phyloP scores from a whole-genome alignment of 2,113 vertebrate species.

The Herpailurus yagouaroundi region DNA sequence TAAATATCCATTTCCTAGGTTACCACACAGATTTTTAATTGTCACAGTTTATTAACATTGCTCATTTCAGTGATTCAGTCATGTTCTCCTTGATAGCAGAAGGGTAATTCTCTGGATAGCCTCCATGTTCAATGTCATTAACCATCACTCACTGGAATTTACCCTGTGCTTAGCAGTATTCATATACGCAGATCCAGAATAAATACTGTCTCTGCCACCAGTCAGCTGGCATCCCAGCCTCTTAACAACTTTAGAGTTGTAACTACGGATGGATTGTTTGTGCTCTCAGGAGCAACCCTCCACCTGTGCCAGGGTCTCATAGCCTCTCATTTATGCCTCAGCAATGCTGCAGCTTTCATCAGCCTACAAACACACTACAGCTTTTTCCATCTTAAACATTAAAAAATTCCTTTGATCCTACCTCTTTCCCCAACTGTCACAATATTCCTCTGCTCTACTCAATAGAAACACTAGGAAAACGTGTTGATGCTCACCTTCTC shows the following conservation, averaged over 20 bases:
- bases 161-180: not conserved
- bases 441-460: not conserved
- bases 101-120: not conserved
- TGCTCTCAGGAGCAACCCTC: not conserved
- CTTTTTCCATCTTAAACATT: not conserved
- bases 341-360: not conserved
- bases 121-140: not conserved
- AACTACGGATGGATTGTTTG: not conserved
- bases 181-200: not conserved
- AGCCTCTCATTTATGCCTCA: not conserved
- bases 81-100: not conserved
- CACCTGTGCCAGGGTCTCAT: not conserved
- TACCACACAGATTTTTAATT: constrained; percentile 16
- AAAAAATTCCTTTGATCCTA: not conserved
- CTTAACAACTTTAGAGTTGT: not conserved
- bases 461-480: not conserved
- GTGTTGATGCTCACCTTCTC: not conserved
- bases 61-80: not conserved
- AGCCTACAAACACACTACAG: not conserved
- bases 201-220: not conserved
- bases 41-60: constrained; percentile 7
- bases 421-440: not conserved
- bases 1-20: not conserved
- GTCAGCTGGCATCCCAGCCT: not conserved
- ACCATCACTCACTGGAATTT: not conserved